These are phyloP conservation scores for Lypha dubia DNA, from an alignment of 2,888 invertebrate genomes.

Conservation along the genomic window DNA sequence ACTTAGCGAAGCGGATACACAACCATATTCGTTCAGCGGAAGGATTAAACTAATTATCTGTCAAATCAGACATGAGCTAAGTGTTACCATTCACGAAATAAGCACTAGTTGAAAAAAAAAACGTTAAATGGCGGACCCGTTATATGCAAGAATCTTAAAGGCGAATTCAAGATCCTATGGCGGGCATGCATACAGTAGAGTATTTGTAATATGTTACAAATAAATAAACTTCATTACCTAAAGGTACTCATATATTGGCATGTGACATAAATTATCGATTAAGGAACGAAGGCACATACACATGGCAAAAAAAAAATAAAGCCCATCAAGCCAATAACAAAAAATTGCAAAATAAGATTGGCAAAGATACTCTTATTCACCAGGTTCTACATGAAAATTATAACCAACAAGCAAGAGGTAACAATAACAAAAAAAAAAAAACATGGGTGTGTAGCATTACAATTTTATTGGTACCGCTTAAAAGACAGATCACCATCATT, in stretches of 20 bases:
- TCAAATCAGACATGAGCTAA: no score
- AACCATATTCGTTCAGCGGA: no score
- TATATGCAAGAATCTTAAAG: no score
- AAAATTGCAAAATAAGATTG: conserved; percentile 11
- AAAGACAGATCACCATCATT: conserved; percentile 11
- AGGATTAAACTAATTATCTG: no score
- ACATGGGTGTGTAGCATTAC: conserved; percentile 54
- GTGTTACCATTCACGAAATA: no score
- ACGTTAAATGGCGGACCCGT: no score
- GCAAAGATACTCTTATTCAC: not conserved
- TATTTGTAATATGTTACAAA: not conserved
- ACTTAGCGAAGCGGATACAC: no score
- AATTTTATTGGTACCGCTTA: conserved; percentile 45
- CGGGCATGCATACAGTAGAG: conserved; percentile 13
- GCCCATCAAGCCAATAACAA: not conserved
- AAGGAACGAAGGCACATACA: not conserved
- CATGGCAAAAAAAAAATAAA: not conserved
- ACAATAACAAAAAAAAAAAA: not conserved
- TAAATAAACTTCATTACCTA: not conserved
- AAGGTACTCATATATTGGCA: not conserved
- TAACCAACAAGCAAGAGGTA: not conserved
- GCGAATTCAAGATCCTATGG: not conserved
- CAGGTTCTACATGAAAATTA: conserved; percentile 29
- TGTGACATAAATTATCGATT: conserved; percentile 56
- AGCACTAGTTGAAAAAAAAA: no score